Percentiles rank a stretch among this genome's conserved stretches.
Evolutionary conservation across 1,140 invertebrate species (phyloP).

Genomic region (Latrodectus geometricus): DNA sequence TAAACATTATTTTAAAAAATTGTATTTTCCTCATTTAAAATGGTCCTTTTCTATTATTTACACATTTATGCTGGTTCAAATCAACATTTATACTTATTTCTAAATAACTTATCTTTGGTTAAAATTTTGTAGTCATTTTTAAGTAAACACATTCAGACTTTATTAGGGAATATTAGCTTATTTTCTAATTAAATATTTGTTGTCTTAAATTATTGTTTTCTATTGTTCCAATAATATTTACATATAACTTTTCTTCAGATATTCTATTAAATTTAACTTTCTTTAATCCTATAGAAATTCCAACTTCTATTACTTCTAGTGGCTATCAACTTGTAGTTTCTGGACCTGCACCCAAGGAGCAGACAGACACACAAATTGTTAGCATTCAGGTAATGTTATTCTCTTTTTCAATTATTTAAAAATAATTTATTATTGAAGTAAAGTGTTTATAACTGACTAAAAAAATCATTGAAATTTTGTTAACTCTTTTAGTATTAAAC

Average conservation of each 20-base stretch:
- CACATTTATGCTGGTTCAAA: no score
- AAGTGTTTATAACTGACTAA: no score
- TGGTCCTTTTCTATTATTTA: no score
- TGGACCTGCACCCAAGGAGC: slow-evolving; percentile 77
- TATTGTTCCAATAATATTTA: not conserved
- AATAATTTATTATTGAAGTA: no score
- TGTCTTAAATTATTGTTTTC: not conserved
- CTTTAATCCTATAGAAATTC: slow-evolving; percentile 74
- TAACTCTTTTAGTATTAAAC: no score
- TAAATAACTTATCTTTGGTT: not conserved
- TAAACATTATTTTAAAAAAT: not conserved
- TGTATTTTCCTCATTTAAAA: not conserved
- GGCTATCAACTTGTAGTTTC: slow-evolving; percentile 88
- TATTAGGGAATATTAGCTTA: not conserved
- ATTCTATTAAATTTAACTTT: not conserved
- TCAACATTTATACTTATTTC: not conserved
- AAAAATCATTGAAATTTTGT: no score
- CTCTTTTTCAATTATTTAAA: no score
- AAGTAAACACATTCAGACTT: not conserved
- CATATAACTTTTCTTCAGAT: not conserved
- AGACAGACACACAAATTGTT: slow-evolving; percentile 83
- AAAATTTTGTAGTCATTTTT: no score
- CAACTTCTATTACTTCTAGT: slow-evolving; percentile 89
- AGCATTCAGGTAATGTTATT: slow-evolving; percentile 73
- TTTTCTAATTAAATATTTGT: not conserved